Conservation (phyloP, 2,888 invertebrate species). For the Malthinus seriepunctatus region DNA sequence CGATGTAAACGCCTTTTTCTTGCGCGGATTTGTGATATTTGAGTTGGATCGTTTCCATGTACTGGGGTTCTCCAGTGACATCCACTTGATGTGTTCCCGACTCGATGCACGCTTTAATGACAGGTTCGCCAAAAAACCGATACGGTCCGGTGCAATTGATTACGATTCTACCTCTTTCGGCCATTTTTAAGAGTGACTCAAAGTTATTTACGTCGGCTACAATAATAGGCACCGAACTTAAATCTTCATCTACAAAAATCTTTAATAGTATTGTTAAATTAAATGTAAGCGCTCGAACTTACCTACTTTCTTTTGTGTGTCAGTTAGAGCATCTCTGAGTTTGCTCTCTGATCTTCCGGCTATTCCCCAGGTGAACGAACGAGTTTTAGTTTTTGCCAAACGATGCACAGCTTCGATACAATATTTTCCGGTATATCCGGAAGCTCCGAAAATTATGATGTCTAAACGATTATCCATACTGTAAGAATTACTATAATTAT, state of each 20-base stretch:
- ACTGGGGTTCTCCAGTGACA: slow-evolving; percentile 88
- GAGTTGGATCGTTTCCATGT: slow-evolving; percentile 61
- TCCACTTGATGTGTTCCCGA: slow-evolving; percentile 87
- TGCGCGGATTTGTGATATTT: slow-evolving; percentile 75
- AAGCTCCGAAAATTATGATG: slow-evolving; percentile 90
- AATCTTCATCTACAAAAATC: slow-evolving; percentile 58
- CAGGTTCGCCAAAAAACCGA: slow-evolving; percentile 84
- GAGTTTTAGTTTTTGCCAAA: slow-evolving; percentile 53
- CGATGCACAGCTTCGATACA: slow-evolving; percentile 69
- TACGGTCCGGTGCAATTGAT: slow-evolving; percentile 95
- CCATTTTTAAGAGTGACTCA: slow-evolving; percentile 79
- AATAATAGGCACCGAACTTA: slow-evolving; percentile 67
- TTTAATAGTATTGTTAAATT: too few species aligned
- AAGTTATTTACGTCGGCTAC: slow-evolving; percentile 78
- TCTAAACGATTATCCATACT: slow-evolving; percentile 57
- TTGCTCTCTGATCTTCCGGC: slow-evolving; percentile 75
- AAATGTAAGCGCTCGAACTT: slow-evolving; percentile 12
- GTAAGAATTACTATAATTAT: not conserved
- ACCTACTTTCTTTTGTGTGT: slow-evolving; percentile 55
- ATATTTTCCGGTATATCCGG: slow-evolving; percentile 87
- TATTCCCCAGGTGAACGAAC: slow-evolving; percentile 79
- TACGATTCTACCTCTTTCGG: slow-evolving; percentile 73
- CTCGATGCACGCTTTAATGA: slow-evolving; percentile 82
- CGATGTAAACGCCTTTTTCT: slow-evolving; percentile 80
- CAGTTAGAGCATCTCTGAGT: slow-evolving; percentile 45